phyloP scores from a whole-genome alignment of 92 coral and sea anemone species.

The Zoanthus sansibaricus region DNA sequence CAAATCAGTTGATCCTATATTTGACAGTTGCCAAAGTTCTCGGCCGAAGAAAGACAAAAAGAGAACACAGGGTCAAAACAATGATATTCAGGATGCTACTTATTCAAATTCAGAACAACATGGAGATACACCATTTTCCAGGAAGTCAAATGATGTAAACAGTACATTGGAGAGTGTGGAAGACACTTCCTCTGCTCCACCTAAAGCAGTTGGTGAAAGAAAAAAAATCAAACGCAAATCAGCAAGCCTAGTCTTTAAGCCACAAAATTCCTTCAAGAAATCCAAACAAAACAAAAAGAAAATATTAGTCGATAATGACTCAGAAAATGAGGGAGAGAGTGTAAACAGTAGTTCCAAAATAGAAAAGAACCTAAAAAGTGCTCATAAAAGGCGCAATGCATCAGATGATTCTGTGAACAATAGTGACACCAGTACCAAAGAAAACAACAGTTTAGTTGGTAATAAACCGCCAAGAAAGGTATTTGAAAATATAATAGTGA shows the following conservation, averaged over 20 bases:
- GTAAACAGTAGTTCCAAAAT: neutral
- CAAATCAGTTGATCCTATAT: neutral
- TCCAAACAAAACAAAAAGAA: conserved; percentile 19
- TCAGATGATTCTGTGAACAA: neutral
- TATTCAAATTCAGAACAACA: neutral
- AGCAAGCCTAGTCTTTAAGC: neutral
- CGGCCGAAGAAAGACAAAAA: conserved; percentile 15
- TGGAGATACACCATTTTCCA: conserved; percentile 1
- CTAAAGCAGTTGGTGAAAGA: neutral
- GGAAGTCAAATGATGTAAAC: neutral
- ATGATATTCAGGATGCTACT: neutral
- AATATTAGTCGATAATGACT: neutral
- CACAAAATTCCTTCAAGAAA: conserved; percentile 4
- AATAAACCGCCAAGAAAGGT: conserved; percentile 1
- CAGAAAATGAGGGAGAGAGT: neutral
- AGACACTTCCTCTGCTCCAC: neutral
- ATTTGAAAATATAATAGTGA: neutral
- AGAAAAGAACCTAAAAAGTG: neutral
- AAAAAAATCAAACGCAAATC: conserved; percentile 8
- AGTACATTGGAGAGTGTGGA: neutral
- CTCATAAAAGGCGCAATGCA: neutral
- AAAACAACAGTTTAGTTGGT: neutral
- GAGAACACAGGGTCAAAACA: neutral
- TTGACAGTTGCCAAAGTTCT: neutral
- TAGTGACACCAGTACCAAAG: neutral